Conservation (phyloP, 2,113 vertebrate genomes). For the Okapia johnstoni region DNA sequence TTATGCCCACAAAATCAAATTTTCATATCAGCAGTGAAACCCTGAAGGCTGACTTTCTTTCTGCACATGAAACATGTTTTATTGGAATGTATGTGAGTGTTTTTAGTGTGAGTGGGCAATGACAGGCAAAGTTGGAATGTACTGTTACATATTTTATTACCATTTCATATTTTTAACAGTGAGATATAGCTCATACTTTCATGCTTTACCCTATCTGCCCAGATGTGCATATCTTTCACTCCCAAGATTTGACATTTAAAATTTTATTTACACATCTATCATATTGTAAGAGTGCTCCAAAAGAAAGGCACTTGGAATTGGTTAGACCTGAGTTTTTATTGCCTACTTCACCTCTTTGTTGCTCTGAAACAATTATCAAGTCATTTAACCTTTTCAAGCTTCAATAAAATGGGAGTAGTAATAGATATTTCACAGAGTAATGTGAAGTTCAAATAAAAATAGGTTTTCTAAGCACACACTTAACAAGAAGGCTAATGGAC, state of each 20-base stretch:
- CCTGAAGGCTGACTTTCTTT: conserved; percentile 76
- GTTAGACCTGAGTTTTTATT: background rate
- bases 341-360: background rate
- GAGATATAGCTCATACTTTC: background rate
- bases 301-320: background rate
- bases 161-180: background rate
- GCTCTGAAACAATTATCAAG: background rate
- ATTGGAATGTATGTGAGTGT: background rate
- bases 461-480: background rate
- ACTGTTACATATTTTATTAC: background rate
- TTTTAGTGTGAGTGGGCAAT: background rate
- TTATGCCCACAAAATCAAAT: conserved; percentile 98
- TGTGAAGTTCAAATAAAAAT: background rate
- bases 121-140: background rate
- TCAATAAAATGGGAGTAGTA: background rate
- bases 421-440: background rate
- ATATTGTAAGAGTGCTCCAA: background rate
- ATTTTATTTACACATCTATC: background rate
- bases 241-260: background rate
- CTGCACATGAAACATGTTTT: background rate
- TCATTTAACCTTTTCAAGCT: background rate
- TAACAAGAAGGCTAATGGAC: background rate
- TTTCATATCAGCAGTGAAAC: conserved; percentile 96
- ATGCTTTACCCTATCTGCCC: background rate
- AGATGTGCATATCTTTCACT: background rate